Conservation (phyloP, 2,888 invertebrate species). For the Eupithecia subumbrata region DNA sequence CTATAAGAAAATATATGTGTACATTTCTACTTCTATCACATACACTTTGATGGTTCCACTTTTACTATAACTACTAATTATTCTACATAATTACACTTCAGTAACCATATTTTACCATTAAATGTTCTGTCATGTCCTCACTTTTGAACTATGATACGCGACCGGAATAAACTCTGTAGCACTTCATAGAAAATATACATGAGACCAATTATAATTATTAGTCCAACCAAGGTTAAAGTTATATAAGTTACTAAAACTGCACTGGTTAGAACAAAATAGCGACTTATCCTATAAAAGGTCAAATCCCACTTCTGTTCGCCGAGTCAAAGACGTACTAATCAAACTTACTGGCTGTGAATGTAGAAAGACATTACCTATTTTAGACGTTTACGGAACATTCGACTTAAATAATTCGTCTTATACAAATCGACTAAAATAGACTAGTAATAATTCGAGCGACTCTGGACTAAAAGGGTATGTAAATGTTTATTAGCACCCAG, state of each 20-base stretch:
- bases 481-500: no score
- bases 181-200: background rate
- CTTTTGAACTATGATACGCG: background rate
- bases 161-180: background rate
- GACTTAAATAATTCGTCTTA: no score
- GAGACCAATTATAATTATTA: background rate
- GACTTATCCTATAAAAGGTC: background rate
- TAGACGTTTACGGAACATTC: no score
- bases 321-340: background rate
- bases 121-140: constrained; percentile 1
- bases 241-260: background rate
- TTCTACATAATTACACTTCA: no score
- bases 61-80: constrained; percentile 23
- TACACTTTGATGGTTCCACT: constrained; percentile 32
- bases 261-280: background rate
- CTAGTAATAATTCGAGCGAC: no score
- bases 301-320: background rate
- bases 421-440: no score
- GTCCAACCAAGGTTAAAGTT: background rate
- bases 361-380: no score
- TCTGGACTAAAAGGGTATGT: no score
- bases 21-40: constrained; percentile 31
- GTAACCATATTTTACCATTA: background rate
- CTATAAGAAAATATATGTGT: constrained; percentile 10
- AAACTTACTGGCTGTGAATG: no score